Evolutionary conservation across 2,113 vertebrate species (phyloP), one percentile per base, ranked within the genome.

Genomic region (Sprattus sprattus): DNA sequence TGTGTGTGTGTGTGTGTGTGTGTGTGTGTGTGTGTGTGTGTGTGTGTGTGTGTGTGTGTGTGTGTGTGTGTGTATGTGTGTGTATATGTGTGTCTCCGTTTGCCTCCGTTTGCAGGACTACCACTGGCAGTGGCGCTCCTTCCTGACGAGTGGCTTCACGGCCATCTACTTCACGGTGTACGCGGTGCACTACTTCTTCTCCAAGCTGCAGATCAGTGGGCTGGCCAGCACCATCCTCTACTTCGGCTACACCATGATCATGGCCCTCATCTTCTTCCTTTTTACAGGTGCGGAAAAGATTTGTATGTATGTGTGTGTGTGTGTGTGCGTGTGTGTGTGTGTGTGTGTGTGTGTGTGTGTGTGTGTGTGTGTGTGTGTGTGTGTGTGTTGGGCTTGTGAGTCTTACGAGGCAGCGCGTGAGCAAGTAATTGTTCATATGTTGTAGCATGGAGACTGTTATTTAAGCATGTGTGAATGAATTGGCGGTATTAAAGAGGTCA

Each of bases 61-160:
- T 52, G 50, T 52, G 50, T 52, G 50, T 52, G 50, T 52, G 52
- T 57, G 50, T 60, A 1, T 47, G 49, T 52, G 50, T 52, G 50
- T 52, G 50, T 52, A 11, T 52, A 11, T 52, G 50, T 52, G 50
- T 52, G 50, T 52, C 6, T 52, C 6, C 15, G 50, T 52, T 4
- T 52, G 2, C 39, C 39, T 83, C 10, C 15, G 25, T 71, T 8
- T 15, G 2, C 87, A 99, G 97, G 97, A 99, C 90, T 99, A 98
- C 85, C 97, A 98, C 67, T 99, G 97, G 97, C 97, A 98, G 86
- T 98, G 97, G 97, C 96, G 97, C 6, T 97, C 97, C 0, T 99
- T 99, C 93, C 96, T 99, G 47, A 99, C 97, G n/a, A 99, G 97
- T 18, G 97, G 97, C 46, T 98, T 99, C 91, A 98, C 97, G 46